phyloP scores from a whole-genome alignment of 2,113 vertebrate genomes.

The Melanerpes aurifrons region DNA sequence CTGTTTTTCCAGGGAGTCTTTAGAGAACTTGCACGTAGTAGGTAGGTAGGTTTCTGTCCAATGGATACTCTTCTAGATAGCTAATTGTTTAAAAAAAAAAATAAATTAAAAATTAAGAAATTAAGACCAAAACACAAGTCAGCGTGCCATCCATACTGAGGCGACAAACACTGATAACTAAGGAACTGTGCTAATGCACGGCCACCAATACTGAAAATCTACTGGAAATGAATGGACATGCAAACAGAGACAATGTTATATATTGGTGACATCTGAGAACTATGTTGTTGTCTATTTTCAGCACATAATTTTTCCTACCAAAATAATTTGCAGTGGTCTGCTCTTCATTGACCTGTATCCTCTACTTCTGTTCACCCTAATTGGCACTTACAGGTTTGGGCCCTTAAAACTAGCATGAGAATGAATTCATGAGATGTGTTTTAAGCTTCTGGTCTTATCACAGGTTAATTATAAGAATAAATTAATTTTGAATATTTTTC shows the following conservation, averaged over 20 bases:
- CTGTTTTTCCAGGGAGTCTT: background rate
- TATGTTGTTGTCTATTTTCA: background rate
- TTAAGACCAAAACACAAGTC: background rate
- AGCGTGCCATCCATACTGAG: background rate
- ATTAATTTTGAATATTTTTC: constrained; percentile 59
- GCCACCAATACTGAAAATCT: background rate
- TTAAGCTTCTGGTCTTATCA: constrained; percentile 61
- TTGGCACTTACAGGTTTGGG: constrained; percentile 31
- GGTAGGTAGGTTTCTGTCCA: background rate
- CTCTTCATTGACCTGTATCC: constrained; percentile 19
- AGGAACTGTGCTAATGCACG: background rate
- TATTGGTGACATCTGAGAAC: background rate
- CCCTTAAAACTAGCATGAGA: constrained; percentile 34
- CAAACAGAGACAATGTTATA: background rate
- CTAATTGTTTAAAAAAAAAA: background rate
- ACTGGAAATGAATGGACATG: background rate
- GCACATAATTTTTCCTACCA: background rate
- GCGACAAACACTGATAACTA: background rate
- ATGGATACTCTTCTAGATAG: background rate
- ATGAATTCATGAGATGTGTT: constrained; percentile 49
- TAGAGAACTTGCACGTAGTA: background rate
- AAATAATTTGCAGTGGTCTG: background rate
- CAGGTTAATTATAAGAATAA: constrained; percentile 56
- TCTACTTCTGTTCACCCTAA: constrained; percentile 21
- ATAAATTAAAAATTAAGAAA: background rate